These are phyloP conservation scores for Scaptomyza caliginosa DNA, from an alignment of 2,888 invertebrate species.

Conservation along the genomic window DNA sequence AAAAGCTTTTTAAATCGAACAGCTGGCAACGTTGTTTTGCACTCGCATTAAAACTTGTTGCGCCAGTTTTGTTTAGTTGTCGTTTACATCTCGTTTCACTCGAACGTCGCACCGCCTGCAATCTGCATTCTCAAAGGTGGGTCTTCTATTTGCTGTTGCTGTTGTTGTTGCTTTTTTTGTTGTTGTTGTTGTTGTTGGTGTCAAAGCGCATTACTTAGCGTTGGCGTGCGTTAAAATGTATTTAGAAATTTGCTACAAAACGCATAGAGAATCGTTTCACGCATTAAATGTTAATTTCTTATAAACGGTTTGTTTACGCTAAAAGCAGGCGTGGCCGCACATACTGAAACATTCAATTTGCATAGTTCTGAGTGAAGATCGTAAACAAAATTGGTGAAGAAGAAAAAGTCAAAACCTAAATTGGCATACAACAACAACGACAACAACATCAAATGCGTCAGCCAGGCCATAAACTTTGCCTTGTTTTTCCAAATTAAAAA, in stretches of 20 bases:
- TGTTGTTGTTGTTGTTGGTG: slow-evolving; percentile 6
- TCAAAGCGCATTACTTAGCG: slow-evolving; percentile 45
- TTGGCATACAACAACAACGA: neutral
- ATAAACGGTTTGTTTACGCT: slow-evolving; percentile 29
- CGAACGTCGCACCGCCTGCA: slow-evolving; percentile 28
- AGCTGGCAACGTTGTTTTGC: slow-evolving; percentile 36
- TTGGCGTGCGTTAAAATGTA: slow-evolving; percentile 47
- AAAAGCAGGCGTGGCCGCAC: slow-evolving; percentile 40
- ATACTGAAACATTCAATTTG: slow-evolving; percentile 14
- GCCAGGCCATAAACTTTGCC: slow-evolving; percentile 14
- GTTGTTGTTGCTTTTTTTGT: slow-evolving; percentile 20
- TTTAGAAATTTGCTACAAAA: slow-evolving; percentile 38
- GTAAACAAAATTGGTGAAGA: neutral
- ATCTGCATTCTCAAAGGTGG: slow-evolving; percentile 34
- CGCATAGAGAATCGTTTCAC: slow-evolving; percentile 10
- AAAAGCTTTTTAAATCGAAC: slow-evolving; percentile 9
- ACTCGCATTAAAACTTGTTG: slow-evolving; percentile 57
- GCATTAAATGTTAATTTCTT: neutral
- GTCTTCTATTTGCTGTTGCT: slow-evolving; percentile 43
- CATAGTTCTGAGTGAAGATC: slow-evolving; percentile 46
- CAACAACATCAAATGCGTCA: slow-evolving; percentile 17
- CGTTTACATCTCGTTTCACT: slow-evolving; percentile 33
- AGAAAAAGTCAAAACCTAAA: neutral
- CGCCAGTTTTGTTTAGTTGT: slow-evolving; percentile 61
- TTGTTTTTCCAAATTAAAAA: slow-evolving; percentile 22